phyloP scores from a whole-genome alignment of 2,888 invertebrate species.

The Tholera decimalis region DNA sequence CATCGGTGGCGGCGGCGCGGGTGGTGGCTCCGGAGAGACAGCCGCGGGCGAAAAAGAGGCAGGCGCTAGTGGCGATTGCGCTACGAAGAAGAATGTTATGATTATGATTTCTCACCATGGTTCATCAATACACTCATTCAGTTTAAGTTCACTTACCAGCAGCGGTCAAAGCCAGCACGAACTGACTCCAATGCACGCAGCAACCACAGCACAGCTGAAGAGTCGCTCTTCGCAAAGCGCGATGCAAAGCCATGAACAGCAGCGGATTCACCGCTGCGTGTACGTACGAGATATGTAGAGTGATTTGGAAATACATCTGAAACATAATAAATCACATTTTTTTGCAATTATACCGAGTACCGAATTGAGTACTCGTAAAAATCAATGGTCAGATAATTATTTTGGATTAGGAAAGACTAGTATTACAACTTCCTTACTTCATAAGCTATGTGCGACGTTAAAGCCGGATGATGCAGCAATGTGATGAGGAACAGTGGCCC shows the following conservation, averaged over 20 bases:
- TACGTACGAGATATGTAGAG: constrained; percentile 96
- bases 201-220: constrained; percentile 95
- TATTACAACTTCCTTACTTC: constrained; percentile 89
- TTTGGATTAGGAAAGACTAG: not conserved
- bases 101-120: not conserved
- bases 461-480: constrained; percentile 94
- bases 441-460: constrained; percentile 94
- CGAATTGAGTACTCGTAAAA: too few species aligned
- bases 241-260: constrained; percentile 95
- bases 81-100: constrained; percentile 61
- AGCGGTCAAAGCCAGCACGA: constrained; percentile 90
- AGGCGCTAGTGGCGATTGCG: constrained; percentile 92
- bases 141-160: constrained; percentile 78
- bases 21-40: constrained; percentile 92
- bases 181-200: constrained; percentile 92
- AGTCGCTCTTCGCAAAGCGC: constrained; percentile 94
- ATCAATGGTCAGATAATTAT: too few species aligned
- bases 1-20: constrained; percentile 90
- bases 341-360: too few species aligned
- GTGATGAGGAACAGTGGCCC: constrained; percentile 97
- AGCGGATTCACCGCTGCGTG: constrained; percentile 97
- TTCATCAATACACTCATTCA: not conserved
- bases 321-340: too few species aligned
- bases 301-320: constrained; percentile 93
- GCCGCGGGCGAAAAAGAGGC: constrained; percentile 91